phyloP scores from a whole-genome alignment of 2,113 vertebrate genomes.

The Xenopus laevis region DNA sequence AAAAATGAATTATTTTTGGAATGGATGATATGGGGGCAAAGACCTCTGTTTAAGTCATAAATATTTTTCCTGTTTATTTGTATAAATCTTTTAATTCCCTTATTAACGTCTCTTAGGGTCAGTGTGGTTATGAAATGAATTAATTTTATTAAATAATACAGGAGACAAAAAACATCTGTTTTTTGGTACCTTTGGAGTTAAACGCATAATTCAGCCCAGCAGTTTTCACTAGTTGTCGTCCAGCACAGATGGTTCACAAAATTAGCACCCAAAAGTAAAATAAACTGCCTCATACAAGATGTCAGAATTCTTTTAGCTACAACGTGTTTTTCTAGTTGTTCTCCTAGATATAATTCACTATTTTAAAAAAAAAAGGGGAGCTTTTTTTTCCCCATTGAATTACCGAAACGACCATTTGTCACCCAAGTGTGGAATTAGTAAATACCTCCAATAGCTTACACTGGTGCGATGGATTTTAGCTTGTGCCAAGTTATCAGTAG shows the following conservation, averaged over 20 bases:
- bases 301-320: constrained; percentile 16
- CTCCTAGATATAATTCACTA: too few species aligned
- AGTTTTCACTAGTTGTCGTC: background rate
- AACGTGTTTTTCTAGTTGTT: constrained; percentile 5
- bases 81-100: too few species aligned
- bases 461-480: constrained; percentile 36
- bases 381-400: constrained; percentile 20
- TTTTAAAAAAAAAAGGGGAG: too few species aligned
- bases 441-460: constrained; percentile 34
- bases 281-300: constrained; percentile 2
- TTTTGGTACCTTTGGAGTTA: too few species aligned
- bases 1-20: too few species aligned
- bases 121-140: too few species aligned
- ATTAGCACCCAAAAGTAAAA: constrained; percentile 12
- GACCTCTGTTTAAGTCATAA: too few species aligned
- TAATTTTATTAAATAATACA: too few species aligned
- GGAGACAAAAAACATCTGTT: too few species aligned
- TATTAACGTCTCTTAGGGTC: too few species aligned
- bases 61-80: too few species aligned
- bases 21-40: too few species aligned
- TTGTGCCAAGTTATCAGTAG: constrained; percentile 52
- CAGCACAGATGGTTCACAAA: constrained; percentile 30
- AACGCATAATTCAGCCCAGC: background rate
- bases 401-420: constrained; percentile 8
- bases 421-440: constrained; percentile 28